Base-by-base conservation (phyloP, 1,140 invertebrate genomes). In the Thaumatotibia leucotreta region DNA sequence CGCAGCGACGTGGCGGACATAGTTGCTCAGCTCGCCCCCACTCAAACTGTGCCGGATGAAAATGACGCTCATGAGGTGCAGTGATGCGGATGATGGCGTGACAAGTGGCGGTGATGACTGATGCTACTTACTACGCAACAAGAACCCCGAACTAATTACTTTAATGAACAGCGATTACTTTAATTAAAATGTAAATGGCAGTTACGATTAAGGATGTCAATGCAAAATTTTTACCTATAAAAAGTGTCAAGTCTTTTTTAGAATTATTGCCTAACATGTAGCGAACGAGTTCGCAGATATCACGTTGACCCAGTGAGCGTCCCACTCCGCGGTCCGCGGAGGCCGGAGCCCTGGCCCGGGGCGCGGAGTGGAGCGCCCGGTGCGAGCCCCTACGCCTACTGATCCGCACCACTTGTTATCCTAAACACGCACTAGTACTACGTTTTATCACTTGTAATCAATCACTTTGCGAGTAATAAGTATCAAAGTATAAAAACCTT, bases 401-500 rank as follows among this genome's bases (percentile, higher is more conserved):
- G 73, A 86, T 88, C 88, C 88, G 88, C 88, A 91, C 86, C 88
- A 91, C 86, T 83, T 79, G 74, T 72, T 69, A 79, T 79, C 74
- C 82, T 84, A 89, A 80, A 87, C 82, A 88, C 86, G 66, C 79
- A 77, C 78, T 91, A 86, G 71, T 66, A 80, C 83, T 89, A 91
- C 78, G 76, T 79, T 81, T 83, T 90, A 91, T 91, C 88, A 91
- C 88, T 89, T 91, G 73, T 85, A 87, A 91, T 91, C 88, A 87
- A 91, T 91, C 88, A 91, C 88, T 81, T 90, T 84, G 82, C 83
- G 88, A 90, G 84, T 90, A 85, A 81, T 84, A 90, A 83, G 87
- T 91, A 89, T 91, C 88, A 91, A 90, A 89, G 86, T 91, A 89
- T 91, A 84, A 91, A 90, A 88, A 87, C 68, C 83, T 89, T 86